Conservation (phyloP, 2,888 invertebrate species). For the Dolichopus griseipennis region DNA sequence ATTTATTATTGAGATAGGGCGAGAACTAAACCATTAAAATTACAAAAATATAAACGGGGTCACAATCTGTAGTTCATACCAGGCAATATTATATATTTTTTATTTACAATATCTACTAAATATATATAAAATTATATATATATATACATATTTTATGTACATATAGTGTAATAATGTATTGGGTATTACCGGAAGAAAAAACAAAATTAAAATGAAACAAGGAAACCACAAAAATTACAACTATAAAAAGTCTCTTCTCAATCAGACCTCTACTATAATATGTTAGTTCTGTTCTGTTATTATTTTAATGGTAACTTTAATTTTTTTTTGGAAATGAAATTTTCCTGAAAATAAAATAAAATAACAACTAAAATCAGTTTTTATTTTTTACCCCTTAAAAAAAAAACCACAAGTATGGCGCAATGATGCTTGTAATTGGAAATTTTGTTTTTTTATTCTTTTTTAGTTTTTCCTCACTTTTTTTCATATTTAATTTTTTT, state of each 20-base stretch:
- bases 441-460: not conserved
- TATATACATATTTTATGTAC: not conserved
- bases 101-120: too few relatives aligned
- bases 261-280: too few relatives aligned
- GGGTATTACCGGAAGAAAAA: not conserved
- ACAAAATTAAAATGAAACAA: not conserved
- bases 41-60: too few relatives aligned
- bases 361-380: not conserved
- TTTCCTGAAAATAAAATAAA: not conserved
- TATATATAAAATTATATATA: not conserved
- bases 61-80: too few relatives aligned
- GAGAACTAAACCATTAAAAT: too few relatives aligned
- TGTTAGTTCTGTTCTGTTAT: too few relatives aligned
- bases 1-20: too few relatives aligned
- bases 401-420: not conserved
- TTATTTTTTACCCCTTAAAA: not conserved
- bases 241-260: too few relatives aligned
- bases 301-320: not conserved
- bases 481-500: too few relatives aligned
- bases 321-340: not conserved
- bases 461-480: not conserved
- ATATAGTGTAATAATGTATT: not conserved
- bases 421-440: conserved; percentile 6
- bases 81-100: too few relatives aligned
- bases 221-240: not conserved